Evolutionary conservation across 2,888 invertebrate species (phyloP).

Genomic region (Drosophila vallismaia): DNA sequence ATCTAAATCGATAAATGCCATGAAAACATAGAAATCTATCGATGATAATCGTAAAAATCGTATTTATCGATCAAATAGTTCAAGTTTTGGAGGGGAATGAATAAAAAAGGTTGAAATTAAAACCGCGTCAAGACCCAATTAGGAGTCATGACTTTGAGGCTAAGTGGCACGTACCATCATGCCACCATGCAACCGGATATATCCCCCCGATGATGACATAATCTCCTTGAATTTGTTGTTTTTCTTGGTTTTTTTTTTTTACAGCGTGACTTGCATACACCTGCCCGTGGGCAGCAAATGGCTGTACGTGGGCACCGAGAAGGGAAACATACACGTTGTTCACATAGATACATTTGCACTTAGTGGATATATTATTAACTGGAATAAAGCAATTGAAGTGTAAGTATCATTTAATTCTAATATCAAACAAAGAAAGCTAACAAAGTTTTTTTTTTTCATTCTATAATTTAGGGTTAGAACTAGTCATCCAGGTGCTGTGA

Average conservation of each 20-base stretch:
- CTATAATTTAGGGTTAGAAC: constrained; percentile 91
- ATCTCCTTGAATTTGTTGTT: neutral
- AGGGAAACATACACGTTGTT: constrained; percentile 98
- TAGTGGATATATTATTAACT: constrained; percentile 99
- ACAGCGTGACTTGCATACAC: constrained; percentile 96
- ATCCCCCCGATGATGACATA: constrained; percentile 10
- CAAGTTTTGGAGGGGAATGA: neutral
- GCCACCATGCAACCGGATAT: neutral
- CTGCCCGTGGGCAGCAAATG: constrained; percentile 99
- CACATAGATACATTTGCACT: constrained; percentile 98
- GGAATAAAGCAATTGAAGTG: constrained; percentile 99
- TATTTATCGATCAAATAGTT: no score
- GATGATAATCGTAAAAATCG: no score
- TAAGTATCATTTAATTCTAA: constrained; percentile 86
- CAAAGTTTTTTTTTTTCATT: neutral
- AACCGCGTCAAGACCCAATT: neutral
- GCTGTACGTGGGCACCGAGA: constrained; percentile 98
- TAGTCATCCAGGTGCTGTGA: constrained; percentile 98
- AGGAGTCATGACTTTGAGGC: neutral
- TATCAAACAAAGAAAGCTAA: no score
- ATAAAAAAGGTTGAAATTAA: neutral
- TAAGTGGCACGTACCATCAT: neutral
- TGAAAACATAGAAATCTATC: no score
- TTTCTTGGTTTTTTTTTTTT: constrained; percentile 38
- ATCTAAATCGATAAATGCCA: neutral